Evolutionary conservation across 2,113 vertebrate species (phyloP), one percentile per base, ranked within the genome.

Genomic region (Drymodes brunneopygia): DNA sequence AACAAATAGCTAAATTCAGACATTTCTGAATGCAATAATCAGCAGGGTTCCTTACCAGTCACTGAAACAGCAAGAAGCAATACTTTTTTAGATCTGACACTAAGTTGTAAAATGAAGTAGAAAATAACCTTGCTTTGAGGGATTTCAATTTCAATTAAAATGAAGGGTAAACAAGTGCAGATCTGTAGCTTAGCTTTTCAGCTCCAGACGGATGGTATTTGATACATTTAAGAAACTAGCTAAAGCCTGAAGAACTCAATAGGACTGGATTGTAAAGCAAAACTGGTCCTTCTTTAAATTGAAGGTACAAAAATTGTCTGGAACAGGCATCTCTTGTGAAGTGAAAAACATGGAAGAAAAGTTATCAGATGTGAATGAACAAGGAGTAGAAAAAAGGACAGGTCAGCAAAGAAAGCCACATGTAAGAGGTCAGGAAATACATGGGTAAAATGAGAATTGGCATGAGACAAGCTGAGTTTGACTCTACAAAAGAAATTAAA

Each of bases 61-160:
- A 40, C 48, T 48, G 77, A 62, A 92, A 60, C 8, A 91, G 42
- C 33, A 53, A 92, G 22, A 51, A 42, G 31, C 18, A 83, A 66
- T 67, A 38, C 40, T 17, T 31, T 28, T 93, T 91, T 86, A 86
- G 65, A 81, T 86, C 40, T 74, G 31, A 81, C 12, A 13, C 35
- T 60, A 67, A 71, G 38, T 57, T 64, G 20, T 56, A 89, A 28
- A 83, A 90, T 15, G 17, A 90, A 91, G 65, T 20, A 83, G 60
- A 88, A 95, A 94, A 91, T 71, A 74, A 48, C 23, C 24, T 81
- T 67, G 54, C 17, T 67, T 89, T 87, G 69, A 91, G 48, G 36
- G 53, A 91, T 81, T 95, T 92, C 20, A 21, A 5, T 84, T 96
- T 94, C 67, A 83, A 60, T 94, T 86, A 88, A 94, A 92, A 67